These are phyloP conservation scores for Drosophila picticornis DNA, from an alignment of 2,888 invertebrate genomes.

Conservation along the genomic window DNA sequence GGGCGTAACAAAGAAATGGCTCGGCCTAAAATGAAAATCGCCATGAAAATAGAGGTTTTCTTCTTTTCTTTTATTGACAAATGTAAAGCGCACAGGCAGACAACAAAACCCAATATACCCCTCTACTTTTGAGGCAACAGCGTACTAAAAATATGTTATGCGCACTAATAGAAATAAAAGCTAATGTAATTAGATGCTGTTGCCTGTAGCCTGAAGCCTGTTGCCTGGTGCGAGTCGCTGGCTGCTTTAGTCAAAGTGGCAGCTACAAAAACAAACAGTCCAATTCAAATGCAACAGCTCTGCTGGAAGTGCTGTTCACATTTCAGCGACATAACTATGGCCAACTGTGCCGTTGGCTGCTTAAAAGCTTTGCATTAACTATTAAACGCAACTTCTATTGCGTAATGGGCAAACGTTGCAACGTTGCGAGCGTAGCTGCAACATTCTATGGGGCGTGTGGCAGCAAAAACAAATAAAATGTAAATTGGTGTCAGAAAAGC, in stretches of 20 bases:
- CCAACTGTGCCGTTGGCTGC: conserved; percentile 56
- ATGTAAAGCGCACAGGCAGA: background rate
- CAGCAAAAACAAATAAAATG: conserved; percentile 53
- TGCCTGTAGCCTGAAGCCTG: conserved; percentile 38
- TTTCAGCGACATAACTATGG: conserved; percentile 17
- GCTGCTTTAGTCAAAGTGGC: conserved; percentile 26
- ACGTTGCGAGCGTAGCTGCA: conserved; percentile 9
- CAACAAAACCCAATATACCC: background rate
- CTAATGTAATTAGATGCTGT: conserved; percentile 67
- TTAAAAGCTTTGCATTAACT: conserved; percentile 81
- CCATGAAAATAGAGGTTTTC: background rate
- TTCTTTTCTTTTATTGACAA: background rate
- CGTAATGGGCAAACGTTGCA: conserved; percentile 59
- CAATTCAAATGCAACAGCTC: conserved; percentile 64
- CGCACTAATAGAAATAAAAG: conserved; percentile 71
- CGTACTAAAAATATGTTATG: conserved; percentile 47
- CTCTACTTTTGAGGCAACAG: background rate
- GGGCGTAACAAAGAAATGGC: background rate
- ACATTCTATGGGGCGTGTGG: background rate
- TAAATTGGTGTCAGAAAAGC: conserved; percentile 68
- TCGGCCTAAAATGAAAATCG: background rate
- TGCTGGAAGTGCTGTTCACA: conserved; percentile 40
- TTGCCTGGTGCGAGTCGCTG: conserved; percentile 15
- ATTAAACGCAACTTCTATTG: conserved; percentile 77
- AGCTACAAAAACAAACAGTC: conserved; percentile 22